A percentile compares a stretch with the other conserved stretches of the same genome.
Evolutionary conservation across 2,888 invertebrate species (phyloP).

Genomic region (Mylabris sibirica): DNA sequence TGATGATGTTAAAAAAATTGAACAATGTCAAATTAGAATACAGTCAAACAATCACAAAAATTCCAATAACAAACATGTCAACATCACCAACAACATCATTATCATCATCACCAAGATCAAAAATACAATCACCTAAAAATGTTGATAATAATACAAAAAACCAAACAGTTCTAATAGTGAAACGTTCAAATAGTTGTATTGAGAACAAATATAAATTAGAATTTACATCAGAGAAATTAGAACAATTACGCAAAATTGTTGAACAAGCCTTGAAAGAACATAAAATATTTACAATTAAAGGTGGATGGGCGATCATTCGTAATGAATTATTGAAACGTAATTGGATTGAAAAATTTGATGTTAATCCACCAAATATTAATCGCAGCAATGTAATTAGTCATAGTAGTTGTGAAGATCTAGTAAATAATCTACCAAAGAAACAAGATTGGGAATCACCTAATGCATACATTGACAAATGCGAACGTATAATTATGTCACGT

Average conservation of each 20-base stretch:
- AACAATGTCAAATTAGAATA: constrained; percentile 10
- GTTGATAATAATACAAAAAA: constrained; percentile 22
- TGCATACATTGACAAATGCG: constrained; percentile 69
- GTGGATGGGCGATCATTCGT: constrained; percentile 75
- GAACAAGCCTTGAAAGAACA: constrained; percentile 71
- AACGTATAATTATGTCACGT: constrained; percentile 72
- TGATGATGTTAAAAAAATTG: not conserved
- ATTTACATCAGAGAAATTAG: constrained; percentile 72
- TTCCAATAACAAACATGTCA: constrained; percentile 24
- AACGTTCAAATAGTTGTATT: constrained; percentile 48
- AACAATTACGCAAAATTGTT: constrained; percentile 70
- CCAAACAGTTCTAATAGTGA: constrained; percentile 28
- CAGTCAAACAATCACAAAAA: constrained; percentile 38
- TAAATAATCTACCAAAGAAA: constrained; percentile 56
- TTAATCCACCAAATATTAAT: constrained; percentile 37
- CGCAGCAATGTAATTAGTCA: constrained; percentile 27
- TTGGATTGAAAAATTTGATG: constrained; percentile 75
- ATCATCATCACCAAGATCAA: constrained; percentile 37
- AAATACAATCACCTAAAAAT: constrained; percentile 38
- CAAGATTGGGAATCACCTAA: constrained; percentile 59
- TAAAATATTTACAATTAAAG: constrained; percentile 72
- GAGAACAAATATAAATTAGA: constrained; percentile 60
- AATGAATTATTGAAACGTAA: constrained; percentile 74
- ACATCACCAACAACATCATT: constrained; percentile 19
- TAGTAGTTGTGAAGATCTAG: constrained; percentile 53